Evolutionary conservation across 2,888 invertebrate genomes (phyloP), one percentile per base, ranked within the genome.

Genomic region (Melanostoma scalare): DNA sequence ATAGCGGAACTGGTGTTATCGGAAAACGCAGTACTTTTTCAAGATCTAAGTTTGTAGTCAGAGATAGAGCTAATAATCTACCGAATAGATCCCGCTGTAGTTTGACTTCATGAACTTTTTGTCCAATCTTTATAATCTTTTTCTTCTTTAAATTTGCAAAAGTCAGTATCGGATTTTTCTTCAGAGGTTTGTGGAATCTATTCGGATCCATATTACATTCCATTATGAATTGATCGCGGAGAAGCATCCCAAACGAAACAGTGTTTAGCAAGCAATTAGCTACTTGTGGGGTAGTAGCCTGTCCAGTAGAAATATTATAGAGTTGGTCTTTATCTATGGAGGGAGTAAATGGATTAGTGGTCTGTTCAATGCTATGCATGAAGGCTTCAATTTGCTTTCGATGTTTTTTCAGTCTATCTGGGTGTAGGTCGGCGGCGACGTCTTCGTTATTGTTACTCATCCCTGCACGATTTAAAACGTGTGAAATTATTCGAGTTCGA

Each of bases 241-340:
- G 5, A 3, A 10, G 2, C 3, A 10, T 10, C 10, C 46, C 46
- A 5, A 3, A n/a, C 4, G n/a, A 46, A n/a, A 46, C 46, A 3
- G 10, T 10, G 10, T 46, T 46, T 5, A 46, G 10, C 46, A 46
- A 46, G 10, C 46, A 3, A 3, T 46, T 10, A 63, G 40, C 56
- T 42, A 53, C 48, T 79, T 56, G 86, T 84, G 80, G 86, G 80
- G 74, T 48, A 8, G 55, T 82, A 36, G 85, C 65, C 60, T 86
- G 85, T 65, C 76, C 79, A 44, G 86, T 87, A 10, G 86, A 63
- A 58, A 87, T 86, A 61, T 87, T 87, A 9, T 63, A 87, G 6
- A 87, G 55, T 61, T 76, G 53, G 33, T 85, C 75, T 69, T 81
- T 81, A 53, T 86, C 78, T 38, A 87, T 63, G 38, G 61, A 40